Base-by-base conservation (phyloP, 2,797 vertebrate genomes). In the Lagodon rhomboides region DNA sequence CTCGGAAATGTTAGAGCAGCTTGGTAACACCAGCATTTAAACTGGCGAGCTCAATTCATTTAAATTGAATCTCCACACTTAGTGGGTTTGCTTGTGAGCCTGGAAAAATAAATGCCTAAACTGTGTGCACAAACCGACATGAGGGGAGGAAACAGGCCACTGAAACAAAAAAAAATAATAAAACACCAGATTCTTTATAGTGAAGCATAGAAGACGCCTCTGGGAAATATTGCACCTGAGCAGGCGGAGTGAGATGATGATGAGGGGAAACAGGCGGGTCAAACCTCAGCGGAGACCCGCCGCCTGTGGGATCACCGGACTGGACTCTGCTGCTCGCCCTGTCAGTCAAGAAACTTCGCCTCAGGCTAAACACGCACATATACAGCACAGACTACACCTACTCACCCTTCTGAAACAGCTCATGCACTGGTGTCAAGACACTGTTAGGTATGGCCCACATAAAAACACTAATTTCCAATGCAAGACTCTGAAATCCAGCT, bases 341-440 rank as follows among this genome's bases (percentile, higher is more conserved):
- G 82, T 87, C 85, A 88, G 44, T 88, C 80, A 63, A 63, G 27
- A 63, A 17, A 18, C 50, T 68, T 30, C 27, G 75, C 86, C 78
- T 86, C 55, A 34, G 72, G 86, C 77, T 67, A 41, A 60, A 73
- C 51, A 73, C 59, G 68, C 74, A 75, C 62, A 79, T 3, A 44
- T 9, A 69, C 27, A 54, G 12, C 62, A 63, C 50, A 64, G 15
- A 34, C 1, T 0, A 23, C 44, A 51, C 23, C 62, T 0, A 38
- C 22, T 34, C 58, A 54, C 64, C 49, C 50, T 27, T 66, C 56
- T 66, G 13, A 74, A 73, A 27, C 30, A 38, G 47, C 53, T 66
- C 17, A 23, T 0, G 58, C 9, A 3, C 9, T 2, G 38, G 22
- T 47, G 74, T 73, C 70, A 43, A 55, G 58, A 59, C 49, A 11